Conservation (phyloP, 37 sponge, comb jelly and placozoan species). For the Haliclona indistincta region DNA sequence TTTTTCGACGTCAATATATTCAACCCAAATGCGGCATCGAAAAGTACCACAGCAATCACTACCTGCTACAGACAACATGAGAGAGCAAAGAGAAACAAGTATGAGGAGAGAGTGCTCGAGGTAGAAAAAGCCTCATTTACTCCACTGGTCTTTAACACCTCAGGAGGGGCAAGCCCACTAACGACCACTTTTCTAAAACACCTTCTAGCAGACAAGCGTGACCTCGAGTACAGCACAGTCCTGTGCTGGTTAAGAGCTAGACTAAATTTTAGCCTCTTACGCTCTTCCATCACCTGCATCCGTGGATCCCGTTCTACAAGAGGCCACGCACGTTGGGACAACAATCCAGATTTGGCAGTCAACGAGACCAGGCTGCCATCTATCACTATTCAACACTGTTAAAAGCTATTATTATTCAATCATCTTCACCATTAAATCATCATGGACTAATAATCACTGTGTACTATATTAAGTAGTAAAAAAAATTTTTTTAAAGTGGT, state of each 20-base stretch:
- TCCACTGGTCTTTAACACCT: background rate
- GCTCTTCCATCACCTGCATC: slow-evolving; percentile 2
- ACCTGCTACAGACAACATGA: slow-evolving; percentile 7
- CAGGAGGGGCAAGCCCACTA: background rate
- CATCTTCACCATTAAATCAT: too few relatives aligned
- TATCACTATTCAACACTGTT: too few relatives aligned
- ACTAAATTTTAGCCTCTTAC: background rate
- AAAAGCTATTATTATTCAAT: too few relatives aligned
- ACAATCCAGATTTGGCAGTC: too few relatives aligned
- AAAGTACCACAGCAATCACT: background rate
- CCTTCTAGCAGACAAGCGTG: slow-evolving; percentile 4
- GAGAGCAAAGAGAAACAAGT: background rate
- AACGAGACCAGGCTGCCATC: too few relatives aligned
- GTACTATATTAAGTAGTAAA: too few relatives aligned
- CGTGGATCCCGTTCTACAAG: slow-evolving; percentile 3
- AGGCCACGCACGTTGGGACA: background rate
- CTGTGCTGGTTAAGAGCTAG: slow-evolving; percentile 2
- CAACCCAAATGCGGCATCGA: slow-evolving; percentile 12
- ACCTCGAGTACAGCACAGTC: background rate
- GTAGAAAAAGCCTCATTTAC: slow-evolving; percentile 2
- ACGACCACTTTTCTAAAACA: background rate
- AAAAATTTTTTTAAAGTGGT: too few relatives aligned
- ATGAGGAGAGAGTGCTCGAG: background rate
- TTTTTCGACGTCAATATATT: slow-evolving; percentile 20
- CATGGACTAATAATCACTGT: too few relatives aligned